Percentiles rank a stretch among this genome's conserved stretches.
These are phyloP conservation scores for Bunonema sp. DNA, from an alignment of 2,888 invertebrate genomes.

Conservation along the genomic window DNA sequence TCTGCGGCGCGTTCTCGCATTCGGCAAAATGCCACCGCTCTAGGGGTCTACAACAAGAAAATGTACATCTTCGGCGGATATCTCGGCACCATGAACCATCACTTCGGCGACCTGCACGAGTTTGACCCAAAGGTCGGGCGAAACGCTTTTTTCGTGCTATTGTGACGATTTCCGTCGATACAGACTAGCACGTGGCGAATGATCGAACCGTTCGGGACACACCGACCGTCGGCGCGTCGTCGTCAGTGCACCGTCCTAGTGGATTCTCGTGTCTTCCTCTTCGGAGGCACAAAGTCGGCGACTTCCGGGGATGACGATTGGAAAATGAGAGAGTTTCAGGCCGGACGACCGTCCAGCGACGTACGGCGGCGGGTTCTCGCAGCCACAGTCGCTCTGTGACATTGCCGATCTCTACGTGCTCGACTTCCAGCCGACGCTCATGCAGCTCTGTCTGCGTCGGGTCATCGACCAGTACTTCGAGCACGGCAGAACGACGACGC, in stretches of 20 bases:
- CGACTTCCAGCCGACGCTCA: no score
- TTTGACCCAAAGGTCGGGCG: constrained; percentile 55
- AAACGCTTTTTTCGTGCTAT: no score
- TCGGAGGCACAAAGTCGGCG: constrained; percentile 71
- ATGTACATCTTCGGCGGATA: constrained; percentile 81
- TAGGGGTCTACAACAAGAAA: constrained; percentile 62
- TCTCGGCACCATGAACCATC: constrained; percentile 61
- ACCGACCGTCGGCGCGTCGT: constrained; percentile 47
- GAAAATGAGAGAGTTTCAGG: not conserved
- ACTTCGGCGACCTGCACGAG: constrained; percentile 69
- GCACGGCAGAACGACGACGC: no score
- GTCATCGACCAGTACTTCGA: no score
- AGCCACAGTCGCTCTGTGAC: constrained; percentile 14
- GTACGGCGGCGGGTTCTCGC: constrained; percentile 1
- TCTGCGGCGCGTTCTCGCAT: not conserved
- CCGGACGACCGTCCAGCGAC: not conserved
- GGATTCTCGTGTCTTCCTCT: constrained; percentile 62
- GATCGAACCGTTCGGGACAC: constrained; percentile 5
- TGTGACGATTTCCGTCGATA: not conserved
- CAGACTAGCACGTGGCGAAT: constrained; percentile 10
- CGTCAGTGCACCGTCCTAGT: constrained; percentile 66
- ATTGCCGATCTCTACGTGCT: constrained; percentile 34
- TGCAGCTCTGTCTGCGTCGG: no score
- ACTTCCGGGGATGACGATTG: constrained; percentile 4
- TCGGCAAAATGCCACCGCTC: no score